Evolutionary conservation across 2,888 invertebrate species (phyloP), one percentile per base, ranked within the genome.

Genomic region (Morpho achilles): DNA sequence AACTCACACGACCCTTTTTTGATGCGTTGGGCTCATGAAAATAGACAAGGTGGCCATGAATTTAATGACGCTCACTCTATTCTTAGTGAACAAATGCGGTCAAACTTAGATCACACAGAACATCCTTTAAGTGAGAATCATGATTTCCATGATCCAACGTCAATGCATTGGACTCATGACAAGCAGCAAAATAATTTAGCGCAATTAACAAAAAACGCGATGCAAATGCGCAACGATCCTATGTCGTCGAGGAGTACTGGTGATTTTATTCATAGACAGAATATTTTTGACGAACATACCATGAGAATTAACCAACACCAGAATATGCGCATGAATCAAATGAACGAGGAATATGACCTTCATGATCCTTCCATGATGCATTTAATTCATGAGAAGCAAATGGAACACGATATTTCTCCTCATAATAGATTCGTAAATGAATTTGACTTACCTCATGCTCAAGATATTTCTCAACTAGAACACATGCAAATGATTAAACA

Each of bases 401-500:
- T 50, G 7, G 46, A 44, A 39, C 50, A 56, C 32, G 56, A 16
- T 49, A 43, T 48, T 46, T 40, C 40, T 9, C 10, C 53, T 16
- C 42, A 47, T 3, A 57, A 55, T 49, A 54, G 54, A 46, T 52
- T 44, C 22, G 45, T 9, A 44, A 50, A 63, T 56, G 41, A 61
- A 50, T 49, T 53, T 53, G 61, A 50, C 39, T 53, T 48, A 47
- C 44, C 49, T 23, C 42, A 43, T 23, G 55, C 39, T 16, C 56
- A 57, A 7, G 57, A 61, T 39, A n/a, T 49, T 8, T 57, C 57
- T 8, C 45, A 51, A n/a, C 10, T 53, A 8, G 59, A 60, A 23
- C 64, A 64, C 32, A 42, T 57, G 43, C 61, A 67, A 53, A 57
- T 58, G 60, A 69, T 64, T 64, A 60, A 69, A 7, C 75, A 78